Evolutionary conservation across 1,140 invertebrate genomes (phyloP).

Genomic region (Heliconius congener): DNA sequence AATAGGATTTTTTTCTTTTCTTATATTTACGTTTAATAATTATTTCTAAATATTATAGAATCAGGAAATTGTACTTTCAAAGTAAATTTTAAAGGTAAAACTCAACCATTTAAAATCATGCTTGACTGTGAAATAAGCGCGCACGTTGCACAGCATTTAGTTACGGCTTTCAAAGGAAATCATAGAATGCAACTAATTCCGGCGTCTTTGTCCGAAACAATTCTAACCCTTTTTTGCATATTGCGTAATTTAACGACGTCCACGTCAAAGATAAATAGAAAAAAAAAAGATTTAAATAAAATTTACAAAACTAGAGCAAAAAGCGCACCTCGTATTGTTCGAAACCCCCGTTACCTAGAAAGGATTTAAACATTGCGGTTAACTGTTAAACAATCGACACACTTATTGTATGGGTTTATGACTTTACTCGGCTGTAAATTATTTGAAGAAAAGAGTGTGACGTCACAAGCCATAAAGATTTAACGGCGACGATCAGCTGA

Average conservation of each 20-base stretch:
- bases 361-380: conserved; percentile 78
- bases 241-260: conserved; percentile 70
- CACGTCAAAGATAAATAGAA: conserved; percentile 31
- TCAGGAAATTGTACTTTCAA: neutral
- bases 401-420: conserved; percentile 77
- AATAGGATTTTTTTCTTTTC: neutral
- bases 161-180: conserved; percentile 38
- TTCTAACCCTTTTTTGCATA: conserved; percentile 77
- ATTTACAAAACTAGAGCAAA: conserved; percentile 69
- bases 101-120: conserved; percentile 18
- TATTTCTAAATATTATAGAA: neutral
- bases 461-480: conserved; percentile 73
- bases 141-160: conserved; percentile 21
- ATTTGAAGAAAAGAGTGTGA: conserved; percentile 75
- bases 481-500: conserved; percentile 75
- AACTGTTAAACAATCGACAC: conserved; percentile 78
- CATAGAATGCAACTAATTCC: conserved; percentile 17
- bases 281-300: conserved; percentile 46
- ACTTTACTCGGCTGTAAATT: conserved; percentile 65
- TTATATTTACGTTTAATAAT: neutral
- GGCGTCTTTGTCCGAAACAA: conserved; percentile 43
- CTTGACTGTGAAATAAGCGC: conserved; percentile 13
- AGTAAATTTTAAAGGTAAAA: neutral
- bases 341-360: conserved; percentile 69
- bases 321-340: conserved; percentile 52